Evolutionary conservation across 1,140 invertebrate species (phyloP), one percentile per base, ranked within the genome.

Genomic region (Micrasema minimum): DNA sequence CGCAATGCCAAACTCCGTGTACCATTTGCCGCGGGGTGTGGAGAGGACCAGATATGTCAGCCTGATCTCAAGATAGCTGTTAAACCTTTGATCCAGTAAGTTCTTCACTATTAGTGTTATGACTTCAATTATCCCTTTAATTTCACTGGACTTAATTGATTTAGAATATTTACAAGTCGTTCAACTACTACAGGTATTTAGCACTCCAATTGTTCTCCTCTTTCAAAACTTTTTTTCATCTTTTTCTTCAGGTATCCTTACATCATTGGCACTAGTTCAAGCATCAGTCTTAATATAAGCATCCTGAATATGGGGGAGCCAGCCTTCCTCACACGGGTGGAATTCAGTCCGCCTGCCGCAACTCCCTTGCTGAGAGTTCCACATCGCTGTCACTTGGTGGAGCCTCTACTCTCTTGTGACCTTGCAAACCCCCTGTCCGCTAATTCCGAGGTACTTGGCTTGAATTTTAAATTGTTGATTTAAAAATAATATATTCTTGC

Each of bases 11-110:
- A 22, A 16, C 51, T 70, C 9, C 50, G 59, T 0, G 64, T 75
- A n/a, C 70, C 74, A 43, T 72, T 75, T 62, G 74, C 70, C 5
- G 62, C 45, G 45, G 74, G 74, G 2, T 75, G 74, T 45, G 70
- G 72, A 31, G 37, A 48, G 18, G 61, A 72, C 65, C 43, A 62
- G 2, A 35, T 70, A 4, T 75, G 74, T 31, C 31, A 48, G 16
- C 74, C 74, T 35, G 67, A 75, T 38, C 62, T 75, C 2, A 66
- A 62, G 35, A 14, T 75, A 6, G 35, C 1, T 5, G 45, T 70
- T 2, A 14, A 66, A 43, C 2, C 62, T 14, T 14, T 67, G 18
- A 38, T 31, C 12, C 31, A 70, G 69, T 74, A 64, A 66, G 50
- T 35, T 26, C 9, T 45, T 51, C 1, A 51, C 20, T 2, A 26